A percentile compares a stretch with the other conserved stretches of the same genome.
These are phyloP conservation scores for Drosophila rufa DNA, from an alignment of 1,140 invertebrate species.

Conservation along the genomic window DNA sequence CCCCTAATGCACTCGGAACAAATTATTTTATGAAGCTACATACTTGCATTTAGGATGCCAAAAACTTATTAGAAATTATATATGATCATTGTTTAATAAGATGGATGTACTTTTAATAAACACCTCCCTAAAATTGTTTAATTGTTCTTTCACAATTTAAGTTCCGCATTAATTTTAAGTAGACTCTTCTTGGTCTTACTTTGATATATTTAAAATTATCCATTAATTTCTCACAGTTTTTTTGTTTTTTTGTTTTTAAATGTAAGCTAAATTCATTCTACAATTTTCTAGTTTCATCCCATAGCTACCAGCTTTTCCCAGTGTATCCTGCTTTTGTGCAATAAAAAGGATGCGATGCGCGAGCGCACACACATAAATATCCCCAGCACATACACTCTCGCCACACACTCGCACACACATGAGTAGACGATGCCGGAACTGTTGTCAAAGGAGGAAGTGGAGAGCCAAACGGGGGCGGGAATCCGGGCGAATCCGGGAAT, in stretches of 20 bases:
- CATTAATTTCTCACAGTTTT: too few species aligned
- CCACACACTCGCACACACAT: conserved; percentile 5
- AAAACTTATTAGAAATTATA: too few species aligned
- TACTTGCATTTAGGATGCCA: neutral
- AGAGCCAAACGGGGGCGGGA: conserved; percentile 24
- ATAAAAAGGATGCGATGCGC: conserved; percentile 79
- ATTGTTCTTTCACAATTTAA: too few species aligned
- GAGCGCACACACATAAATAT: conserved; percentile 81
- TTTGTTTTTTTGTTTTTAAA: too few species aligned
- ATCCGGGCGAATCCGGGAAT: conserved; percentile 5
- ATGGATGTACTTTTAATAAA: too few species aligned
- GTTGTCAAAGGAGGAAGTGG: conserved; percentile 55
- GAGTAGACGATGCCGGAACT: conserved; percentile 48
- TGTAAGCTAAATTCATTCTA: too few species aligned
- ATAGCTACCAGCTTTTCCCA: neutral
- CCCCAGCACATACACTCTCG: conserved; percentile 40
- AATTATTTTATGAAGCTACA: neutral
- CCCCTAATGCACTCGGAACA: conserved; percentile 6
- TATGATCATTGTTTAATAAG: too few species aligned
- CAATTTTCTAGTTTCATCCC: too few species aligned
- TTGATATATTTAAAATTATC: too few species aligned
- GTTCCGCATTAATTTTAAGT: too few species aligned
- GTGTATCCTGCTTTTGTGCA: conserved; percentile 55
- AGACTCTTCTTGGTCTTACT: too few species aligned
- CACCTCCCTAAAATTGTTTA: too few species aligned